Evolutionary conservation across 2,113 vertebrate genomes (phyloP), one percentile per base, ranked within the genome.

Genomic region (Chascanopsetta lugubris): DNA sequence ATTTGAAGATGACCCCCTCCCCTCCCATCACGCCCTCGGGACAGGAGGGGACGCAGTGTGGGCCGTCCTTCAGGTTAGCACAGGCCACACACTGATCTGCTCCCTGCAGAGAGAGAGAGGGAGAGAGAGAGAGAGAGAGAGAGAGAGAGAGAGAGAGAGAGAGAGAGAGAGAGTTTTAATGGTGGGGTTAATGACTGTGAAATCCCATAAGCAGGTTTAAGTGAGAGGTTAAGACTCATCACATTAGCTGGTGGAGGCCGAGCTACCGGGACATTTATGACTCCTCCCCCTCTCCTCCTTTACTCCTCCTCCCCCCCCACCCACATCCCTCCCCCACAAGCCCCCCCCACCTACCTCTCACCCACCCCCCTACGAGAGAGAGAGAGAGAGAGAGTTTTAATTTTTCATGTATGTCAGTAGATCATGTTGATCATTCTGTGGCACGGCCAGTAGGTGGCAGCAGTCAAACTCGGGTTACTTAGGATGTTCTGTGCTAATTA

Each of bases 1-100:
- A 98, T 77, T 98, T 98, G 84, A 94, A 96, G 88, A 98, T 95
- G 65, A 93, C 87, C 1, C 93, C 94, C 11, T 94, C 94, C 67
- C 92, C 93, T 18, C 94, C 95, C 79, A 95, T 87, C 70, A 98
- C 83, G 1, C 94, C 95, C 2, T 93, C 73, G 3, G 96, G 96
- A 77, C 96, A 98, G 8, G 76, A 87, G 51, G 89, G 87, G 48
- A 98, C 96, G 49, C 96, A 98, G 82, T 96, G 94, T 1, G 94
- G 95, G 0, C 96, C 96, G 5, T 98, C 96, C 47, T 89, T 88
- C 63, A 93, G 90, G 40, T 80, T 91, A 13, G 90, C 91, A 61
- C 96, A 98, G 1, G 71, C 85, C 26, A 86, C 64, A 81, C 96
- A 98, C 61, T 94, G 81, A 56, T 96, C 92, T 6, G 95, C 93